phyloP scores from a whole-genome alignment of 2,797 vertebrate species.

The Tangara arthus region DNA sequence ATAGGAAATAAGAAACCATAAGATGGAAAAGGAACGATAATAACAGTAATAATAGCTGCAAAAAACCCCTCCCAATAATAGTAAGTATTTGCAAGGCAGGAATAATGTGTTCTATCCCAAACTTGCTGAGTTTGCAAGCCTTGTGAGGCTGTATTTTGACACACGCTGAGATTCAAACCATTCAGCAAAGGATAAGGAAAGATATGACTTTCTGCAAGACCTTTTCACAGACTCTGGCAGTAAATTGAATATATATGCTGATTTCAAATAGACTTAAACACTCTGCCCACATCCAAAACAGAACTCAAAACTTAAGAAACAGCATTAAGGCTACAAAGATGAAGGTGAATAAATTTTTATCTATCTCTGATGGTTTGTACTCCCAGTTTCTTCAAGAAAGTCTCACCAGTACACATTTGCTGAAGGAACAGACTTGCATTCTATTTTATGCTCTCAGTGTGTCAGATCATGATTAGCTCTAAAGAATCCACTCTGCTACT shows the following conservation, averaged over 20 bases:
- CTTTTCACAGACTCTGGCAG: not conserved
- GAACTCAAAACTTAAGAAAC: not conserved
- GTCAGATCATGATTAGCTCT: not conserved
- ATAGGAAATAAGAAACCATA: not conserved
- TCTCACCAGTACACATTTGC: not conserved
- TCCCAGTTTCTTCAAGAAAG: not conserved
- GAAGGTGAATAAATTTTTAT: not conserved
- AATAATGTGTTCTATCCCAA: not conserved
- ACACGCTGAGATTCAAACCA: not conserved
- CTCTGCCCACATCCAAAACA: not conserved
- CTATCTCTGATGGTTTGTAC: not conserved
- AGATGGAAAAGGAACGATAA: not conserved
- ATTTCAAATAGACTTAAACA: not conserved
- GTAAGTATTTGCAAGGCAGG: conserved; percentile 15
- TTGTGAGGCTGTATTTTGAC: not conserved
- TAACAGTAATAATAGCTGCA: not conserved
- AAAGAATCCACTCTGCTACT: not conserved
- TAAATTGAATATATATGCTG: not conserved
- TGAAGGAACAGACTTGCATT: not conserved
- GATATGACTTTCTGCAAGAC: not conserved
- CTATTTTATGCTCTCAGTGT: not conserved
- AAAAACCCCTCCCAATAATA: not conserved
- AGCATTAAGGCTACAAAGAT: not conserved
- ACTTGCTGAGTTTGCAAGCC: not conserved
- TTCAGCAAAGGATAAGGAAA: not conserved